A percentile compares a stretch with the other conserved stretches of the same genome.
These are phyloP conservation scores for Diadema setosum DNA, from an alignment of 35 echinoderm and acorn worm genomes.

Conservation along the genomic window DNA sequence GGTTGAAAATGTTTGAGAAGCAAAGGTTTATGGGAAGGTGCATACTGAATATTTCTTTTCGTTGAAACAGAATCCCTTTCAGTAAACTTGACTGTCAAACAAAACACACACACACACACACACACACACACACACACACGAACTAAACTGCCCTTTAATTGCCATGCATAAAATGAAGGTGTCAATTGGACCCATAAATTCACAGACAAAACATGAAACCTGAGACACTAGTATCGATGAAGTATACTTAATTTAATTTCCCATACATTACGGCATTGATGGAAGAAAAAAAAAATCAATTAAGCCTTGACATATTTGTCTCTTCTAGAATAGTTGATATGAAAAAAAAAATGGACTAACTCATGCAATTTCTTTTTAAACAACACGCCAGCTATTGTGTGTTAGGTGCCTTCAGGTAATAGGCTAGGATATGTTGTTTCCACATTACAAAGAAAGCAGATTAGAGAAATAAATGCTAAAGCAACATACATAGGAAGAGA, in stretches of 20 bases:
- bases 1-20: too few relatives aligned
- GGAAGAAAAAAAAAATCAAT: constrained; percentile 5
- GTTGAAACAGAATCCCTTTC: too few relatives aligned
- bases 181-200: too few relatives aligned
- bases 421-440: background rate
- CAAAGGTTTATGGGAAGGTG: too few relatives aligned
- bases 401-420: background rate
- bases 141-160: background rate
- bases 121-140: background rate
- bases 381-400: background rate
- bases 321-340: constrained; percentile 24
- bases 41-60: too few relatives aligned
- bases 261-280: constrained; percentile 24
- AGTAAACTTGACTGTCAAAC: too few relatives aligned
- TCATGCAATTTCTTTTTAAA: constrained; percentile 7
- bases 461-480: background rate
- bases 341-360: background rate
- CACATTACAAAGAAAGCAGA: background rate
- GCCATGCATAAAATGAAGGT: too few relatives aligned
- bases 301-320: background rate
- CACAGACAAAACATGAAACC: background rate
- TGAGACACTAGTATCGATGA: background rate
- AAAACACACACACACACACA: background rate
- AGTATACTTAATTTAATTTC: constrained; percentile 34
- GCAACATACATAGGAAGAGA: background rate